Conservation (phyloP, 2,888 invertebrate species). For the Lydus trimaculatus region DNA sequence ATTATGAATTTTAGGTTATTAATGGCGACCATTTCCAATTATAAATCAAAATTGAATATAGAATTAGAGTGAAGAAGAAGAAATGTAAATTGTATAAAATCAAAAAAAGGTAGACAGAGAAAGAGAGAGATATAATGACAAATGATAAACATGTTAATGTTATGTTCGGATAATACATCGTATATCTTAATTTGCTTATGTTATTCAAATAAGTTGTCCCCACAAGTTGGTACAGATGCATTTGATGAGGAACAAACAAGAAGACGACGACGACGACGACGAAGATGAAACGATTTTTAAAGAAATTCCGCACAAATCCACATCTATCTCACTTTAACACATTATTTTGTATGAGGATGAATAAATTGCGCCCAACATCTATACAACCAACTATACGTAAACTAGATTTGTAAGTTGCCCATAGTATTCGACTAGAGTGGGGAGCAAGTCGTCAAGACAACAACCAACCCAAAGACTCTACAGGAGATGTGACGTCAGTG, state of each 20-base stretch:
- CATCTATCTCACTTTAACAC: neutral
- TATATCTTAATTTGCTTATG: slow-evolving; percentile 9
- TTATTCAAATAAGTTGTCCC: slow-evolving; percentile 5
- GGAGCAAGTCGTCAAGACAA: too few relatives aligned
- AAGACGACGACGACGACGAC: neutral
- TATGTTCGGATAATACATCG: neutral
- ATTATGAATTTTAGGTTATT: neutral
- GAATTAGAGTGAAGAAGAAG: neutral
- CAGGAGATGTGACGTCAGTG: too few relatives aligned
- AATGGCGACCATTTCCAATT: too few relatives aligned
- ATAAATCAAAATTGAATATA: too few relatives aligned
- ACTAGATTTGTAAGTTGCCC: too few relatives aligned
- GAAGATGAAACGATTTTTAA: neutral
- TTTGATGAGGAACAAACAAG: too few relatives aligned
- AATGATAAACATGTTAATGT: slow-evolving; percentile 8
- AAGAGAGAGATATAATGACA: neutral
- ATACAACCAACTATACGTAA: too few relatives aligned
- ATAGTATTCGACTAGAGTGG: too few relatives aligned
- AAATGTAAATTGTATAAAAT: neutral
- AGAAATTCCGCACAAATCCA: neutral
- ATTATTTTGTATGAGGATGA: neutral
- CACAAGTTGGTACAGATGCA: neutral
- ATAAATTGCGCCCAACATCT: too few relatives aligned
- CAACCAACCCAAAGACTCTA: too few relatives aligned
- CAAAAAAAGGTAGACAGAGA: neutral